phyloP scores from a whole-genome alignment of 2,888 invertebrate genomes.

The Mesorhabditis belari region DNA sequence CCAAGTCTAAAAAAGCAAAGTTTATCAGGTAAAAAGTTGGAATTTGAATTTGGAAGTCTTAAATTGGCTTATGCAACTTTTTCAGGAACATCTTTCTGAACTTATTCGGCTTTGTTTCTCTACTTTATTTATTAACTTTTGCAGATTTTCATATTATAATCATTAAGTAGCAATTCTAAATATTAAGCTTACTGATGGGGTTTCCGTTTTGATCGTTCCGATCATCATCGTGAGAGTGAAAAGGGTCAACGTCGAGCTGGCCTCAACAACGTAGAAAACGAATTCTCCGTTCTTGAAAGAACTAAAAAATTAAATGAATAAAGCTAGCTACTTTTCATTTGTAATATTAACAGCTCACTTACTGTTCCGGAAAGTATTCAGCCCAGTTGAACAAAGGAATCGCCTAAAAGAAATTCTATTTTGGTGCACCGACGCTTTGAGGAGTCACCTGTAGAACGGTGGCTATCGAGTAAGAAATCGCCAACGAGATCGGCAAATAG shows the following conservation, averaged over 20 bases:
- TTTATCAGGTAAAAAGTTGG: too few species aligned
- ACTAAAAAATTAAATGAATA: slow-evolving; percentile 5
- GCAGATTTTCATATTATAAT: background rate
- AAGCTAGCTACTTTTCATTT: too few species aligned
- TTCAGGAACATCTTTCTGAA: too few species aligned
- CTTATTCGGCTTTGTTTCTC: too few species aligned
- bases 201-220: slow-evolving; percentile 4
- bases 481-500: slow-evolving; percentile 17
- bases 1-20: slow-evolving; percentile 42
- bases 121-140: too few species aligned
- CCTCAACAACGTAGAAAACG: slow-evolving; percentile 24
- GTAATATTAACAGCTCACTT: too few species aligned
- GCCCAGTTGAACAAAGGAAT: slow-evolving; percentile 25
- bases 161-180: background rate
- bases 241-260: slow-evolving; percentile 10
- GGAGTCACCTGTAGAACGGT: background rate
- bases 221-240: slow-evolving; percentile 15
- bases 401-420: too few species aligned
- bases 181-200: slow-evolving; percentile 6
- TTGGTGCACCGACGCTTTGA: background rate
- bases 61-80: too few species aligned
- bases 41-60: too few species aligned
- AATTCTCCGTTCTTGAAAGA: slow-evolving; percentile 17
- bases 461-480: slow-evolving; percentile 16
- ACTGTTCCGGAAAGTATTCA: slow-evolving; percentile 15